Conservation (phyloP, 2,113 vertebrate species). For the Hiodon tergisus region DNA sequence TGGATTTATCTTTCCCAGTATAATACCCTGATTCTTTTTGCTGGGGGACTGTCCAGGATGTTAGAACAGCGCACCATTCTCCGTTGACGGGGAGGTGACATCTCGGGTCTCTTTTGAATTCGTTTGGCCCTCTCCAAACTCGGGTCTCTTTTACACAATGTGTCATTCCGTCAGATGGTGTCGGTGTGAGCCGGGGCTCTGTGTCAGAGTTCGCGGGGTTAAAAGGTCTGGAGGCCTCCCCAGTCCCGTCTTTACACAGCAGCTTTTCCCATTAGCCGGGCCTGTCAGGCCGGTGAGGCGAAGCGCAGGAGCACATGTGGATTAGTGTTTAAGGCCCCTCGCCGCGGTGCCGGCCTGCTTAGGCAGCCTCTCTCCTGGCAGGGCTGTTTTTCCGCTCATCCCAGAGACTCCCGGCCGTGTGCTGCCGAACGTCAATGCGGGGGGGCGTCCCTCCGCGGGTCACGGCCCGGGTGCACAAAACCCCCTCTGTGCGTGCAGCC, state of each 20-base stretch:
- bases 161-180: not conserved
- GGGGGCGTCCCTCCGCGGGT: no score
- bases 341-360: not conserved
- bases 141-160: not conserved
- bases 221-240: conserved; percentile 18
- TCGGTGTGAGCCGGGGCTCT: no score
- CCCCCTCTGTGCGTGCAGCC: not conserved
- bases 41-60: not conserved
- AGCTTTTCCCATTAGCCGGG: conserved; percentile 45
- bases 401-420: not conserved
- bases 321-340: conserved; percentile 32
- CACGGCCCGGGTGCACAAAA: no score
- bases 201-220: conserved; percentile 7
- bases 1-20: conserved; percentile 29
- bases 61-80: conserved; percentile 31
- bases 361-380: not conserved
- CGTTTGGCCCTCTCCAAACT: not conserved
- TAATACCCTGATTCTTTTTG: conserved; percentile 18
- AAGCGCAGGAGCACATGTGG: conserved; percentile 41
- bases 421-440: no score
- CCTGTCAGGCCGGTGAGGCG: conserved; percentile 41
- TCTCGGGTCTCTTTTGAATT: conserved; percentile 35
- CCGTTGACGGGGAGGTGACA: conserved; percentile 40
- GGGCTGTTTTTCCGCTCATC: conserved; percentile 1
- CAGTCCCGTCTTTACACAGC: conserved; percentile 8